A percentile compares a stretch with the other conserved stretches of the same genome.
phyloP scores from a whole-genome alignment of 2,888 invertebrate genomes.

The Tortricodes alternella region DNA sequence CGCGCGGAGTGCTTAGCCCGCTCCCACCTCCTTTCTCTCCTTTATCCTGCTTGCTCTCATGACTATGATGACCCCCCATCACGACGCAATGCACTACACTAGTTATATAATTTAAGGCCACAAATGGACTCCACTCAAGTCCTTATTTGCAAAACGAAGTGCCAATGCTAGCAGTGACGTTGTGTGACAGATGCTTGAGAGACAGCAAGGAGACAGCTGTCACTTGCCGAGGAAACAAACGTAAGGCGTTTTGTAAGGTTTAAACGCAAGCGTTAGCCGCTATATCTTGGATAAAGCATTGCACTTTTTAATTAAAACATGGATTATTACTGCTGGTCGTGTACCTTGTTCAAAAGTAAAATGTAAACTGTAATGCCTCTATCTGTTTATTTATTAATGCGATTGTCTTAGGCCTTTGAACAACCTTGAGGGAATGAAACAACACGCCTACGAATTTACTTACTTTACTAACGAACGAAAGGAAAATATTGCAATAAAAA shows the following conservation, averaged over 20 bases:
- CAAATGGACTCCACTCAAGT: slow-evolving; percentile 13
- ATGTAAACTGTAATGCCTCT: no score
- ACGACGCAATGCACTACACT: slow-evolving; percentile 2
- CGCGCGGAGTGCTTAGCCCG: slow-evolving; percentile 67
- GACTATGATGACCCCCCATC: slow-evolving; percentile 73
- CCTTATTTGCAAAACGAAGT: slow-evolving; percentile 20
- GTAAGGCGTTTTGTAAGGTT: slow-evolving; percentile 7
- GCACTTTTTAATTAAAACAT: no score
- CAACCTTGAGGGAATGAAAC: no score
- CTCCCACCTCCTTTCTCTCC: slow-evolving; percentile 59
- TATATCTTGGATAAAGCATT: not conserved
- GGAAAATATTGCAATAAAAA: no score
- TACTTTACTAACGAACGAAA: no score
- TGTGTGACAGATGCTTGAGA: slow-evolving; percentile 18
- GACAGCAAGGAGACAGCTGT: slow-evolving; percentile 27
- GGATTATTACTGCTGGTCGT: no score
- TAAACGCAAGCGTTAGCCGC: not conserved
- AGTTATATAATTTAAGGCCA: slow-evolving; percentile 9
- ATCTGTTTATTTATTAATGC: no score
- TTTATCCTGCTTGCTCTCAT: slow-evolving; percentile 51
- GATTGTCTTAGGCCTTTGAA: no score
- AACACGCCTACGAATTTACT: no score
- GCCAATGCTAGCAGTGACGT: slow-evolving; percentile 18
- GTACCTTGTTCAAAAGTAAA: no score
- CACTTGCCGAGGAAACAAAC: slow-evolving; percentile 4